Evolutionary conservation across 2,888 invertebrate species (phyloP).

Genomic region (Hirudinaria manillensis): DNA sequence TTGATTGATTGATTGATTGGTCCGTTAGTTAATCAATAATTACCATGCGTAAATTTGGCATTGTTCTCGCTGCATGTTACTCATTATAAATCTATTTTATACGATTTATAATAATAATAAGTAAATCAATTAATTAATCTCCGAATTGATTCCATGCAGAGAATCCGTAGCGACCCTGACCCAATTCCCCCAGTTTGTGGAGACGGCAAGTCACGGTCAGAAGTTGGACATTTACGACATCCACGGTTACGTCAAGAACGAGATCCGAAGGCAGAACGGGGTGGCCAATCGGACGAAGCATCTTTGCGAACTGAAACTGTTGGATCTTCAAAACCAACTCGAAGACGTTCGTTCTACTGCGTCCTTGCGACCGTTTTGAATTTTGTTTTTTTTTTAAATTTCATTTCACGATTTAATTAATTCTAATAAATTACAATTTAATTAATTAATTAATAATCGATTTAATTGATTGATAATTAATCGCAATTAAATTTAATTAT

Average conservation of each 20-base stretch:
- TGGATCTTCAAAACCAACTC: slow-evolving; percentile 37
- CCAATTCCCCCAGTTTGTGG: slow-evolving; percentile 39
- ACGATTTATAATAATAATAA: too few species aligned
- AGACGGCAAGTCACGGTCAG: slow-evolving; percentile 38
- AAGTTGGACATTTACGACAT: slow-evolving; percentile 46
- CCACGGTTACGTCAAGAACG: slow-evolving; percentile 45
- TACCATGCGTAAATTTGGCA: too few species aligned
- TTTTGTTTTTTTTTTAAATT: background rate
- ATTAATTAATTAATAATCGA: too few species aligned
- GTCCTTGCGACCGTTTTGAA: background rate
- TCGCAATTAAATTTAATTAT: too few species aligned
- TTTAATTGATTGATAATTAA: too few species aligned
- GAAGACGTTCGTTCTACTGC: slow-evolving; percentile 37
- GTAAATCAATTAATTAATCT: too few species aligned
- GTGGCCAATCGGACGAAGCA: slow-evolving; percentile 44
- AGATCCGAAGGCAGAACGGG: slow-evolving; percentile 45
- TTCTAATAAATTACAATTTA: background rate
- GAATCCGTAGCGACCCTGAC: slow-evolving; percentile 37
- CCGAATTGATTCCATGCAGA: slow-evolving; percentile 31
- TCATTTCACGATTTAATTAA: background rate
- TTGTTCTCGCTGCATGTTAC: too few species aligned
- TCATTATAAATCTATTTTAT: too few species aligned
- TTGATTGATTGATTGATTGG: too few species aligned
- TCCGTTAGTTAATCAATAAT: too few species aligned
- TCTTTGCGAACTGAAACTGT: slow-evolving; percentile 38